Evolutionary conservation across 2,797 vertebrate species (phyloP).

Genomic region (Tachyglossus aculeatus): DNA sequence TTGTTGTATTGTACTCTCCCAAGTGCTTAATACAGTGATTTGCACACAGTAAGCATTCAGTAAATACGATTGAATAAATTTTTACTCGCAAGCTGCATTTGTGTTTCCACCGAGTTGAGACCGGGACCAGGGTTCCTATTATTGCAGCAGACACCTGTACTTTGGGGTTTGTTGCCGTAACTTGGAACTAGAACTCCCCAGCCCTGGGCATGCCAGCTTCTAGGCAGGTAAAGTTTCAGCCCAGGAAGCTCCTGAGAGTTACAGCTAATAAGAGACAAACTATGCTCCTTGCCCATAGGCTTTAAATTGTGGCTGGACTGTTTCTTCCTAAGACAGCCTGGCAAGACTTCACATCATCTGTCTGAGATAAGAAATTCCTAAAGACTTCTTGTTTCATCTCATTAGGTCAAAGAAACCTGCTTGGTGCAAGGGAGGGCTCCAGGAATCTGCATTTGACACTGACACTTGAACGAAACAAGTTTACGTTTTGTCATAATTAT

Average conservation of each 20-base stretch:
- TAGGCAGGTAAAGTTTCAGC: no score
- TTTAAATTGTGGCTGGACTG: constrained; percentile 25
- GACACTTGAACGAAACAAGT: constrained; percentile 50
- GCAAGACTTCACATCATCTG: constrained; percentile 40
- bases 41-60: no score
- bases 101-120: no score
- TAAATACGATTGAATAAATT: no score
- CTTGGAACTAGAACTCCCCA: no score
- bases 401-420: constrained; percentile 46
- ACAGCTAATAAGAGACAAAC: background rate
- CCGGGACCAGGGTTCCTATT: no score
- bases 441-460: constrained; percentile 39
- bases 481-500: constrained; percentile 41
- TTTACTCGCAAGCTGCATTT: no score
- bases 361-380: constrained; percentile 46
- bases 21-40: no score
- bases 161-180: no score
- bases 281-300: background rate
- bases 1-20: no score
- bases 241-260: background rate
- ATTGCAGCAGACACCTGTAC: no score
- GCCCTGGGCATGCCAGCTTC: no score
- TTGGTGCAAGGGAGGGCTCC: constrained; percentile 49
- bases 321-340: constrained; percentile 28
- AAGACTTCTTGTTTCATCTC: constrained; percentile 43